phyloP scores from a whole-genome alignment of 2,888 invertebrate genomes.

The Harpagoxenus sublaevis region DNA sequence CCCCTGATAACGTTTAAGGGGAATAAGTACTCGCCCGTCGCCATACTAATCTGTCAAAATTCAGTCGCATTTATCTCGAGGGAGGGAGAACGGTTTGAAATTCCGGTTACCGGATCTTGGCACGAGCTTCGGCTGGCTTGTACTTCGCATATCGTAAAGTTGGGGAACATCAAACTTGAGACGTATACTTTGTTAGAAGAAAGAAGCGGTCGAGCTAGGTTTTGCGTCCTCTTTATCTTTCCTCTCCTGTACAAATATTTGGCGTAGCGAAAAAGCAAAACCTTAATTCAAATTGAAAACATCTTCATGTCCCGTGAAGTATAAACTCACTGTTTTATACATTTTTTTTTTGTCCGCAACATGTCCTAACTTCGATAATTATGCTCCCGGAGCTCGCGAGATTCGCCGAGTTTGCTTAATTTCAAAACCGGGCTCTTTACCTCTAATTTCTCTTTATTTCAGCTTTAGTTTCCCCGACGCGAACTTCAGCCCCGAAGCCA shows the following conservation, averaged over 20 bases:
- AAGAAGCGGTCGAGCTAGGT: background rate
- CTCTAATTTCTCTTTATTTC: conserved; percentile 25
- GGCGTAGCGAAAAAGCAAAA: background rate
- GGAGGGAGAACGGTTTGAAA: background rate
- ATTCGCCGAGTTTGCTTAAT: conserved; percentile 41
- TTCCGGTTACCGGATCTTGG: background rate
- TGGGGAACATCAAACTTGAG: background rate
- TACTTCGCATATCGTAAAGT: conserved; percentile 21
- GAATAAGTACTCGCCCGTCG: conserved; percentile 27
- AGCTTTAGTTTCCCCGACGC: background rate
- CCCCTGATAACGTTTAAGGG: conserved; percentile 36
- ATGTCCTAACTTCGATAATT: conserved; percentile 46
- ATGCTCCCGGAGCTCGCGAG: conserved; percentile 12
- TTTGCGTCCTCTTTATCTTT: conserved; percentile 1
- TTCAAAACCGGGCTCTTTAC: conserved; percentile 11
- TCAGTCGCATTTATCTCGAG: conserved; percentile 8
- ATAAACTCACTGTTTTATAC: conserved; percentile 15
- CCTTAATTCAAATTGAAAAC: conserved; percentile 10
- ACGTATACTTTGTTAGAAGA: background rate
- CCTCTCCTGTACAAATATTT: background rate
- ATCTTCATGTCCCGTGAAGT: background rate
- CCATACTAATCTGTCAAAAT: conserved; percentile 40
- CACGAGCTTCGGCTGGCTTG: conserved; percentile 14
- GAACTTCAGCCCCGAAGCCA: conserved; percentile 25
- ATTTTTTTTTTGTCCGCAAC: conserved; percentile 38